Base-by-base conservation (phyloP, 1,140 invertebrate genomes). In the Thrips palmi region DNA sequence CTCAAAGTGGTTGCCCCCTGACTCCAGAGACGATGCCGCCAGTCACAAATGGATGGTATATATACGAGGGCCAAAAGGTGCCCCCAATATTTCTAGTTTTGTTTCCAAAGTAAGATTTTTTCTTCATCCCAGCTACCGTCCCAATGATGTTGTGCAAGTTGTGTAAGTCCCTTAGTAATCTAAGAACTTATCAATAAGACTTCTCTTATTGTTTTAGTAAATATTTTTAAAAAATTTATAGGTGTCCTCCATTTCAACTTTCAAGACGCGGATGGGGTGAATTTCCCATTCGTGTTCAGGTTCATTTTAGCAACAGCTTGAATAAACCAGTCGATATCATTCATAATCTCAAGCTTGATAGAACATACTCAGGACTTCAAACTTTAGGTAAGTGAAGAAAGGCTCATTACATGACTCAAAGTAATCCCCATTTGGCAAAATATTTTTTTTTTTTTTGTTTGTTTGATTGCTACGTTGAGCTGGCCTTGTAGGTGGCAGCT, bases 11-110 rank as follows among this genome's bases (percentile, higher is more conserved):
- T 74, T 83, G 23, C 71, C 74, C 2, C 59, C 66, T 0, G 69
- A 74, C 29, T 70, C 68, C 30, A 51, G 69, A 6, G 65, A 71
- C 17, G 70, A 79, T 47, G 64, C 64, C 22, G 68, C 78, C n/a
- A 85, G 74, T 33, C 83, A 91, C 54, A 87, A 86, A 51, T 91
- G 86, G 86, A 74, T 86, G 57, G 68, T 89, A 33, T 91, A 89
- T 59, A 71, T 89, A 4, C 61, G 77, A 44, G 75, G 72, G 0
- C 61, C 70, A 32, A 68, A 66, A 45, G 62, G 71, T 12, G 57
- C 60, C 32, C 64, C 67, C 3, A 63, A 72, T 33, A 63, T 85
- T 39, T 59, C 68, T 15, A 57, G 68, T 34, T 69, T 74, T 52
- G 59, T 86, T 0, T 65, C 70, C 18, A 82, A 79, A 62, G 76